Conservation (phyloP, 2,888 invertebrate species). For the Sarcophaga carnaria region DNA sequence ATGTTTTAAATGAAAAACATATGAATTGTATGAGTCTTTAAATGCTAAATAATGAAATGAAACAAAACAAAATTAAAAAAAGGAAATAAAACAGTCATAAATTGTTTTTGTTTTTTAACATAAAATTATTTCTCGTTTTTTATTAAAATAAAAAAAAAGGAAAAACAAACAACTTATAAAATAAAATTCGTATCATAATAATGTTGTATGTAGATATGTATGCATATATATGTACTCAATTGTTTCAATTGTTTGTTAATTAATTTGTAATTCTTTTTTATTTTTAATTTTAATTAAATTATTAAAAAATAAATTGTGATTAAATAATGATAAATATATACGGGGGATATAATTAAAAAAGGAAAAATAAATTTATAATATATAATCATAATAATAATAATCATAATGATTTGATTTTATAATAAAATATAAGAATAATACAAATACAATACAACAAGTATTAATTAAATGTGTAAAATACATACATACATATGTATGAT, state of each 20-base stretch:
- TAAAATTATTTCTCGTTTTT: slow-evolving; percentile 63
- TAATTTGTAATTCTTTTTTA: slow-evolving; percentile 19
- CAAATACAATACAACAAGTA: too few relatives aligned
- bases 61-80: slow-evolving; percentile 36
- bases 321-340: slow-evolving; percentile 48
- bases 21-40: too few relatives aligned
- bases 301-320: slow-evolving; percentile 56
- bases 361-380: slow-evolving; percentile 3
- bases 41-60: background rate
- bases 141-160: slow-evolving; percentile 49
- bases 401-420: slow-evolving; percentile 16
- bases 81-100: too few relatives aligned
- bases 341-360: slow-evolving; percentile 19
- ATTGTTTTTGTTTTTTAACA: slow-evolving; percentile 46
- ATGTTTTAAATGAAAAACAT: too few relatives aligned
- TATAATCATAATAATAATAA: too few relatives aligned
- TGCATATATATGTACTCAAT: too few relatives aligned
- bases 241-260: too few relatives aligned
- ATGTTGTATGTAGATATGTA: slow-evolving; percentile 1
- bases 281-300: slow-evolving; percentile 54
- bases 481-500: slow-evolving; percentile 16
- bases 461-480: slow-evolving; percentile 35
- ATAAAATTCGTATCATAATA: slow-evolving; percentile 62
- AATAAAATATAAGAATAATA: slow-evolving; percentile 14
- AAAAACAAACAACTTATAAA: slow-evolving; percentile 61